Evolutionary conservation across 2,888 invertebrate genomes (phyloP).

Genomic region (Lepidochitona cinerea): DNA sequence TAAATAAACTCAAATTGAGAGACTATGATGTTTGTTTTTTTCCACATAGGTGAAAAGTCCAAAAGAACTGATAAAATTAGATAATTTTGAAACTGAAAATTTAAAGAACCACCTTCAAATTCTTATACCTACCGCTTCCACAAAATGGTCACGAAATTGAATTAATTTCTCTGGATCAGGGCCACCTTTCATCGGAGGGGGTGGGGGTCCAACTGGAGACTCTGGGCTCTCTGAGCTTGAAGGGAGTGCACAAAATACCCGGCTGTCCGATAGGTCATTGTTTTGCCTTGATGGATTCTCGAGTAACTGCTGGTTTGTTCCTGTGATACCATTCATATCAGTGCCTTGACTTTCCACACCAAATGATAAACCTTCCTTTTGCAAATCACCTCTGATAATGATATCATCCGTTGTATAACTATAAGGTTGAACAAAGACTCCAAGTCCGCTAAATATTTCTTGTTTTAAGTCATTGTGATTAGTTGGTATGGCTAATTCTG

Average conservation of each 20-base stretch:
- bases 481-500: not conserved
- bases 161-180: not conserved
- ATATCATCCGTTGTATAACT: conserved; percentile 7
- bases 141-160: not conserved
- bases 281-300: not conserved
- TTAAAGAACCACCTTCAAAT: not conserved
- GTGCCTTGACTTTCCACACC: not conserved
- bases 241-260: not conserved
- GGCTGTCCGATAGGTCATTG: not conserved
- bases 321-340: no score
- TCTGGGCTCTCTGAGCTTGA: not conserved
- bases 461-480: no score
- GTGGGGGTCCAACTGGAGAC: not conserved
- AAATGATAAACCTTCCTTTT: no score
- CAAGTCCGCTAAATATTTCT: not conserved
- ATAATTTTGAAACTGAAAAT: no score
- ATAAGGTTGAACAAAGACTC: not conserved
- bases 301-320: no score
- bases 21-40: no score
- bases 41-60: no score
- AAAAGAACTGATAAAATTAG: no score
- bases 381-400: not conserved
- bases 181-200: not conserved
- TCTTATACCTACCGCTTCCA: not conserved
- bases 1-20: no score